Base-by-base conservation (phyloP, 1,140 invertebrate species). In the Coenobita brevimanus region DNA sequence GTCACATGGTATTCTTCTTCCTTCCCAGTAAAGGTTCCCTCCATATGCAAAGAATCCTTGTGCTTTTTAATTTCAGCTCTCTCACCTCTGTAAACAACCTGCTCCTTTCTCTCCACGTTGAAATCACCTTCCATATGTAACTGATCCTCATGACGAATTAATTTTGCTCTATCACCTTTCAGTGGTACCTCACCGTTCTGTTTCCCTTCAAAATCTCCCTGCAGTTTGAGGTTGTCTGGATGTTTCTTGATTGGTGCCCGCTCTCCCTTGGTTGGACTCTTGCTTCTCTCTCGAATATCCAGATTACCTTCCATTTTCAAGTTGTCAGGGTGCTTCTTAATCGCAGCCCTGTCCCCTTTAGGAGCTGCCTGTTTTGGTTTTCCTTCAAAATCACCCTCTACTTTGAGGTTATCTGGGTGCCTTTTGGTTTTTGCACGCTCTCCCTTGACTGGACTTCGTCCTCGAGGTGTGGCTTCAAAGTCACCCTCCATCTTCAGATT, bases 91-190 rank as follows among this genome's bases (percentile, higher is more conserved):
- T 43, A 87, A 36, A 82, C 57, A n/a, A 89, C 82, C 24, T 89
- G 64, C 30, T 91, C 84, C 13, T 82, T 76, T 67, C 38, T 84
- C 57, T 89, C 83, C 15, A 89, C 78, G 75, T 89, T 80, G 87
- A 96, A 91, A 90, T 95, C 94, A n/a, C 95, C 95, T 91, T 96
- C 95, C 10, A 95, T 94, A 8, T 92, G 91, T 0, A 96, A 91
- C 90, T 94, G 93, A 84, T 94, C 93, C 89, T 92, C 90, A 88
- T 94, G 91, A 84, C 91, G 91, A 30, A 93, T 92, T 36, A 93
- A 90, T 3, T 92, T 88, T 27, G 86, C 88, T 73, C 89, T 84
- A 38, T 89, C 89, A 24, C 90, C 82, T 82, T 69, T 71, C 2
- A 83, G 24, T 50, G 85, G 82, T 60, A 64, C 64, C 38, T 38